Percentiles rank a stretch among this genome's conserved stretches.
phyloP scores from a whole-genome alignment of 2,113 vertebrate genomes.

The Laticauda colubrina region DNA sequence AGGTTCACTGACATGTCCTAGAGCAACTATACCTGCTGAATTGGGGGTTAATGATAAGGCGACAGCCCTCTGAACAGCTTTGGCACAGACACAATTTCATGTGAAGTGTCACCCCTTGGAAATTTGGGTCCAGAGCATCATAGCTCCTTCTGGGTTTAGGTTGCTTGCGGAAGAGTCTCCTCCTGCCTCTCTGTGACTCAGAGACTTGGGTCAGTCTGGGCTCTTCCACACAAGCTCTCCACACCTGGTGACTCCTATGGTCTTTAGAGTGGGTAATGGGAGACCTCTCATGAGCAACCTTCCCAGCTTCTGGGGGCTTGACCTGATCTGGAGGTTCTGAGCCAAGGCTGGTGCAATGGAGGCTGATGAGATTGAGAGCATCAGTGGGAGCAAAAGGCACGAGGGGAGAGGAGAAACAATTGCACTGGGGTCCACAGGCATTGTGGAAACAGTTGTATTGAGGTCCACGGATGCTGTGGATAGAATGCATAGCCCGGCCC shows the following conservation, averaged over 20 bases:
- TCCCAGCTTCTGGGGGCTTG: neutral
- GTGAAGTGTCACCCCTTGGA: constrained; percentile 79
- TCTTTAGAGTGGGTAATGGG: neutral
- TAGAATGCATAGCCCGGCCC: neutral
- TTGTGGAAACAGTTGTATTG: neutral
- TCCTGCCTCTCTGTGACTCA: constrained; percentile 25
- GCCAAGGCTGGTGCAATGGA: constrained; percentile 70
- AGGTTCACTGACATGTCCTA: neutral
- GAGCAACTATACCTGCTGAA: constrained; percentile 79
- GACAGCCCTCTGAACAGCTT: constrained; percentile 61
- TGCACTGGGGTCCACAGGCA: neutral
- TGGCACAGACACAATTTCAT: constrained; percentile 71
- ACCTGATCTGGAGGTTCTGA: neutral
- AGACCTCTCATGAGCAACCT: neutral
- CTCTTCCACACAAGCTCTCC: neutral
- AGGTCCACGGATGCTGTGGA: neutral
- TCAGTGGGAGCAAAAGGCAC: constrained; percentile 61
- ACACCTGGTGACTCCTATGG: neutral
- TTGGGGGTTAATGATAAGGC: constrained; percentile 75
- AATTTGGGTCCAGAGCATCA: constrained; percentile 71
- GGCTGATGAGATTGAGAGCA: constrained; percentile 73
- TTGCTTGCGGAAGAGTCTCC: constrained; percentile 77
- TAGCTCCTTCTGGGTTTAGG: constrained; percentile 69
- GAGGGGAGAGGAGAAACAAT: neutral
- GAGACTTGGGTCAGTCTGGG: neutral